Conservation (phyloP, 1,140 invertebrate genomes). For the Eurosta solidaginis region DNA sequence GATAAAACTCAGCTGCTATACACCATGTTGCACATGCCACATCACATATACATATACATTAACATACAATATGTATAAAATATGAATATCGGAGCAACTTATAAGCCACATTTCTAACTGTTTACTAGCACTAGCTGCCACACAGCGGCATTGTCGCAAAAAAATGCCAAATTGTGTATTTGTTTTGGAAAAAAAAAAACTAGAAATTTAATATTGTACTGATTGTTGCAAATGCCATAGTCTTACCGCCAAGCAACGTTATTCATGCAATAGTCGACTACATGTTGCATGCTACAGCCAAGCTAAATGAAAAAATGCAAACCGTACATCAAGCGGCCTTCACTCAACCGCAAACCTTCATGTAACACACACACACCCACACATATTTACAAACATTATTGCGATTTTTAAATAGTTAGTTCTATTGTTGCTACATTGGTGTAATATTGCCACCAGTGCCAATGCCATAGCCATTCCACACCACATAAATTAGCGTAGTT, state of each 20-base stretch:
- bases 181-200: background rate
- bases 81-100: no score
- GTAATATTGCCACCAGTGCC: background rate
- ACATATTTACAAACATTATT: background rate
- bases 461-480: background rate
- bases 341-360: background rate
- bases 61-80: background rate
- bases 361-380: background rate
- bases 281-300: background rate
- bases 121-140: background rate
- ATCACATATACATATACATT: background rate
- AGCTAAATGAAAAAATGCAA: no score
- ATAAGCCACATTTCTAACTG: background rate
- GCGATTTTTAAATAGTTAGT: no score
- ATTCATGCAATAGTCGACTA: background rate
- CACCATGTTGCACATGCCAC: background rate
- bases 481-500: no score
- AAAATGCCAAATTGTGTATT: background rate
- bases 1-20: background rate
- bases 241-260: background rate
- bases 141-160: background rate
- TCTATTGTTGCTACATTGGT: background rate
- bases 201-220: conserved; percentile 19
- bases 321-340: background rate
- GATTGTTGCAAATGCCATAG: background rate